phyloP scores from a whole-genome alignment of 2,113 vertebrate genomes.

The Scortum barcoo region DNA sequence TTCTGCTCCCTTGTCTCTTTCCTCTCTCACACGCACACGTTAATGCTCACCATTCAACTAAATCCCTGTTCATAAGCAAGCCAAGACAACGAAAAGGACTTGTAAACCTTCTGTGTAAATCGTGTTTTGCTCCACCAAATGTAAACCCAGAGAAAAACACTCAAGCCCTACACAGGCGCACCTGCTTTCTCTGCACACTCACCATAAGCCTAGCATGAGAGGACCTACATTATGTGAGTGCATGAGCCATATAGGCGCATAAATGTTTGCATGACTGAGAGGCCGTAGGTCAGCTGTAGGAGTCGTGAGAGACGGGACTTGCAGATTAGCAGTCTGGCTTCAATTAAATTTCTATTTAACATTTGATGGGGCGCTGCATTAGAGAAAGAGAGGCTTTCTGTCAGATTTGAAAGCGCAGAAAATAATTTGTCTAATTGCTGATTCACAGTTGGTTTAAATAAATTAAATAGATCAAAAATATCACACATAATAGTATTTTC shows the following conservation, averaged over 20 bases:
- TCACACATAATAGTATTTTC: background rate
- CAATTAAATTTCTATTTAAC: constrained; percentile 6
- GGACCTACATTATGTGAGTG: background rate
- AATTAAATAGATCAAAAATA: background rate
- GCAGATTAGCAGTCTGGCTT: background rate
- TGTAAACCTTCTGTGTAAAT: background rate
- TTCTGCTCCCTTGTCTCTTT: background rate
- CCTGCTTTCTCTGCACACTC: background rate
- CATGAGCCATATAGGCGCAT: constrained; percentile 17
- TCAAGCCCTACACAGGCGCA: background rate
- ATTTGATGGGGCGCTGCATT: background rate
- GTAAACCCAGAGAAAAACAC: background rate
- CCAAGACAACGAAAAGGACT: background rate
- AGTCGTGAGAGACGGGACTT: constrained; percentile 20
- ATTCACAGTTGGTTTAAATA: background rate
- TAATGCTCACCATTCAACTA: background rate
- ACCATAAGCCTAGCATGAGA: background rate
- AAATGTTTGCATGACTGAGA: constrained; percentile 7
- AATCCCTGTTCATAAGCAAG: background rate
- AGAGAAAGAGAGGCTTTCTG: background rate
- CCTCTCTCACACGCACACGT: background rate
- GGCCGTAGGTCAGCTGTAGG: constrained; percentile 23
- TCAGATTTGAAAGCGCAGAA: background rate
- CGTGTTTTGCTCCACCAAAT: background rate
- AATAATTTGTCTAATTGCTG: background rate